Conservation (phyloP, 2,888 invertebrate genomes). For the Euzophera pinguis region DNA sequence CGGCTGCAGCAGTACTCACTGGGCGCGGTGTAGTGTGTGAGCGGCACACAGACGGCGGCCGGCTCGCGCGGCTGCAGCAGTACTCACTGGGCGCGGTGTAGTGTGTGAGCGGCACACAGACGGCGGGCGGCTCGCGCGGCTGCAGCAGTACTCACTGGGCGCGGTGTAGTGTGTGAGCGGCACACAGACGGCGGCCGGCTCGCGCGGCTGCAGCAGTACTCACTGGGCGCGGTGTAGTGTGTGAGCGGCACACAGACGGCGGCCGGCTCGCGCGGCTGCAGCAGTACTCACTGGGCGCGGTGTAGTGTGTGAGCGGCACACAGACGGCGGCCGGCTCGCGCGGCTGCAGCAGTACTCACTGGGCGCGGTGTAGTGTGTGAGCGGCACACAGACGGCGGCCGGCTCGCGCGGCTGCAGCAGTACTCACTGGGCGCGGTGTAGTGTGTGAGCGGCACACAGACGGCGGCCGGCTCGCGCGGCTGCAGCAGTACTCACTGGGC, state of each 20-base stretch:
- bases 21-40: conserved; percentile 84
- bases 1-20: conserved; percentile 67
- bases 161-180: conserved; percentile 85
- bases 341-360: too few relatives aligned
- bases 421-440: conserved; percentile 82
- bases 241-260: too few relatives aligned
- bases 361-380: too few relatives aligned
- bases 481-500: conserved; percentile 76
- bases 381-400: conserved; percentile 88
- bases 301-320: conserved; percentile 85
- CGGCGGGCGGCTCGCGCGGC: conserved; percentile 81
- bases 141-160: conserved; percentile 78
- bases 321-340: too few relatives aligned
- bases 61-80: conserved; percentile 84
- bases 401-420: conserved; percentile 76
- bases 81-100: too few relatives aligned
- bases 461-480: conserved; percentile 80
- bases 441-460: conserved; percentile 88
- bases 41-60: conserved; percentile 86
- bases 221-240: too few relatives aligned
- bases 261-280: too few relatives aligned
- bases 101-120: conserved; percentile 88
- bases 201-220: too few relatives aligned
- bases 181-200: conserved; percentile 85
- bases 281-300: conserved; percentile 75